Percentiles rank a stretch among this genome's conserved stretches.
phyloP scores from a whole-genome alignment of 2,113 vertebrate genomes.

The Hiodon tergisus region DNA sequence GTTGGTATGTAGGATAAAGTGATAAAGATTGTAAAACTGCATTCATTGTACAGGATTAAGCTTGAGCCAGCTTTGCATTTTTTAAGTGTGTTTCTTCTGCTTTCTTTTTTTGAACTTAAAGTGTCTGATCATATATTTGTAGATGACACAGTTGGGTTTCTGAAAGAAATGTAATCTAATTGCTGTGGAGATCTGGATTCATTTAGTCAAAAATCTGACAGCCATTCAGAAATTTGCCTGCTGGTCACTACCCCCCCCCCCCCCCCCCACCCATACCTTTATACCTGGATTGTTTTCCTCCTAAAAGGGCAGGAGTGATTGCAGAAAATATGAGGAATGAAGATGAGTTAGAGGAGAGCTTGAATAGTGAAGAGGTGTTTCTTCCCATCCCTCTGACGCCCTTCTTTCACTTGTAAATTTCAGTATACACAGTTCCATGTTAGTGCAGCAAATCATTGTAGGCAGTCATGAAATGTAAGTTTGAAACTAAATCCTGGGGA shows the following conservation, averaged over 20 bases:
- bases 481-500: conserved; percentile 8
- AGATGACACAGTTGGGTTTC: not conserved
- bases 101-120: not conserved
- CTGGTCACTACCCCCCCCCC: not conserved
- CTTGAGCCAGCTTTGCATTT: not conserved
- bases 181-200: conserved; percentile 15
- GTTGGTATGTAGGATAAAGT: too few species aligned
- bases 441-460: conserved; percentile 3
- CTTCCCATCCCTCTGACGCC: not conserved
- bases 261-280: not conserved
- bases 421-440: not conserved
- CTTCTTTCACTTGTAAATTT: not conserved
- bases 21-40: too few species aligned
- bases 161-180: not conserved
- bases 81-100: not conserved
- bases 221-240: conserved; percentile 1
- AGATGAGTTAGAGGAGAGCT: not conserved
- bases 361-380: not conserved
- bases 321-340: not conserved
- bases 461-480: not conserved
- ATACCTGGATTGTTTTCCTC: not conserved
- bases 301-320: not conserved
- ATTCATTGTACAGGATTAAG: too few species aligned
- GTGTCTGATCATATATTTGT: not conserved
- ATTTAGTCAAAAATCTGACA: conserved; percentile 9